These are phyloP conservation scores for Hyles euphorbiae DNA, from an alignment of 1,140 invertebrate genomes.

Conservation along the genomic window DNA sequence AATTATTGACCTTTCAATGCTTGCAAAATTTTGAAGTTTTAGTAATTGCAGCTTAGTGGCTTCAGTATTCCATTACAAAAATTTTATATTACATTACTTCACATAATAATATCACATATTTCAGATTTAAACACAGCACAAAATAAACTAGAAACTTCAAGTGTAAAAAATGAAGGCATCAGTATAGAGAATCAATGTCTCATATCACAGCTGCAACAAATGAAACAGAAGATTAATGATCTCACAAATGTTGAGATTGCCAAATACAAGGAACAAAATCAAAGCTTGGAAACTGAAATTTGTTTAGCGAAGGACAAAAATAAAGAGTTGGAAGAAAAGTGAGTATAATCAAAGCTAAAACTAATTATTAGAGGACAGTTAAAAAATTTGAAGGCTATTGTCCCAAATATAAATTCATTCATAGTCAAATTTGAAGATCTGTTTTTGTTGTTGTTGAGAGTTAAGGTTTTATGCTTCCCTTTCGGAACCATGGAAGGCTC, in stretches of 20 bases:
- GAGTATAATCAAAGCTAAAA: not conserved
- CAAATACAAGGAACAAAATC: slow-evolving; percentile 37
- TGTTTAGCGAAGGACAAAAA: slow-evolving; percentile 35
- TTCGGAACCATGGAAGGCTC: too few relatives aligned
- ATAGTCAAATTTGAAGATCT: too few relatives aligned
- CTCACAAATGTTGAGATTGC: slow-evolving; percentile 28
- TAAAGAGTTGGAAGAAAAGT: slow-evolving; percentile 51
- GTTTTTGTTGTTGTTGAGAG: too few relatives aligned
- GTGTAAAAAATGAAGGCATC: slow-evolving; percentile 30
- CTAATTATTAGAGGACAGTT: too few relatives aligned
- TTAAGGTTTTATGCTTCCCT: too few relatives aligned
- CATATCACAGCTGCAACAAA: slow-evolving; percentile 31
- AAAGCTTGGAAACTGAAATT: slow-evolving; percentile 34
- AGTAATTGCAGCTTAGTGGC: too few relatives aligned
- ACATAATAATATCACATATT: slow-evolving; percentile 5
- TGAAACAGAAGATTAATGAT: slow-evolving; percentile 37
- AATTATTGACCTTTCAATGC: too few relatives aligned
- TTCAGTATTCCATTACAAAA: too few relatives aligned
- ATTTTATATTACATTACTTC: not conserved
- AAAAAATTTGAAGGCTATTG: too few relatives aligned
- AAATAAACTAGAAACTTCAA: slow-evolving; percentile 32
- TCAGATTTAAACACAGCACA: slow-evolving; percentile 36
- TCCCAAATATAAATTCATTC: too few relatives aligned
- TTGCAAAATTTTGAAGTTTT: too few relatives aligned
- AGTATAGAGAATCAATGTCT: slow-evolving; percentile 39